Evolutionary conservation across 1,140 invertebrate species (phyloP).

Genomic region (Drosophila nigrodunni): DNA sequence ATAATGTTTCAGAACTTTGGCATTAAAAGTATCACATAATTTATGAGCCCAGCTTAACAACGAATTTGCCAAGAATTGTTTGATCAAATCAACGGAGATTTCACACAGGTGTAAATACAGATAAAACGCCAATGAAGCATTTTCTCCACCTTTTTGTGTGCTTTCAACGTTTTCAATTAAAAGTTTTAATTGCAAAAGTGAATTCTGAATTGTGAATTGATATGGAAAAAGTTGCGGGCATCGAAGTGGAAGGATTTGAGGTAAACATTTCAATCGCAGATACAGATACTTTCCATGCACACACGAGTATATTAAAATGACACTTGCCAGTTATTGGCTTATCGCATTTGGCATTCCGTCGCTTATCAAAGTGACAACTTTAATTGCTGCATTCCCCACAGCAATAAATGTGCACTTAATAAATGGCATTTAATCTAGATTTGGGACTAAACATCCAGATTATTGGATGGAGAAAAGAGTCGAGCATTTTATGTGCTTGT

Average conservation of each 20-base stretch:
- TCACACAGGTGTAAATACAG: conserved; percentile 14
- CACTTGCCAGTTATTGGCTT: conserved; percentile 1
- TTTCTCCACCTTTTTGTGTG: conserved; percentile 3
- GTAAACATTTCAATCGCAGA: background rate
- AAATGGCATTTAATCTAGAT: too few species aligned
- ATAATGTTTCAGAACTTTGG: background rate
- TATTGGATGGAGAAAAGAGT: too few species aligned
- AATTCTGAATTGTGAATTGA: too few species aligned
- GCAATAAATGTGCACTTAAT: too few species aligned
- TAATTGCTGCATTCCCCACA: background rate
- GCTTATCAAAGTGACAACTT: conserved; percentile 26
- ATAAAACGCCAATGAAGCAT: background rate
- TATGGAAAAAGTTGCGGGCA: background rate
- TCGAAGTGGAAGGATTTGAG: background rate
- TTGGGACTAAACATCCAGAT: background rate
- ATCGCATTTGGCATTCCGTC: conserved; percentile 11
- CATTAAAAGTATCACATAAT: background rate
- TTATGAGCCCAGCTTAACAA: conserved; percentile 4
- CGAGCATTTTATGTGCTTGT: too few species aligned
- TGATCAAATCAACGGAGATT: conserved; percentile 25
- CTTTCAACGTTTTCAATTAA: conserved; percentile 69
- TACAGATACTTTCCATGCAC: background rate
- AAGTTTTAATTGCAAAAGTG: conserved; percentile 69
- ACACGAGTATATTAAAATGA: background rate
- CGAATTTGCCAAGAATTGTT: conserved; percentile 6